Evolutionary conservation across 2,888 invertebrate species (phyloP), one percentile per base, ranked within the genome.

Genomic region (Zygaena filipendulae): DNA sequence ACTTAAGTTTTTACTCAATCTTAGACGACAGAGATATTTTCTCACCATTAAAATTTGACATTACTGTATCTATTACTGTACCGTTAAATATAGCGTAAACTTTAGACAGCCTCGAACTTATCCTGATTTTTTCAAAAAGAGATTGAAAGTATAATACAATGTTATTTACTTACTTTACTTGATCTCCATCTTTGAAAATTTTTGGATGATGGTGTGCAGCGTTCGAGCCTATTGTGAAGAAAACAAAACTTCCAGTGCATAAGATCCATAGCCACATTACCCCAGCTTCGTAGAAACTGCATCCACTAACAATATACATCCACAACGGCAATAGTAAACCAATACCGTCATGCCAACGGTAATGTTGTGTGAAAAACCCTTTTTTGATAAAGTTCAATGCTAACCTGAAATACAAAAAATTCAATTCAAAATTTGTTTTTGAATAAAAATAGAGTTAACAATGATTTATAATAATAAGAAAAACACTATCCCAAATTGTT

Each of bases 141-240:
- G n/a, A n/a, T n/a, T 13, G 12, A n/a, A 8, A 10, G 10, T 8
- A 27, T 9, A 4, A 11, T n/a, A n/a, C n/a, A n/a, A n/a, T n/a
- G n/a, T 13, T 9, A 20, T 11, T 6, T 14, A 42, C 39, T 42
- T 64, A 87, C 87, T 83, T 81, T 21, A 83, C 71, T 41, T 83
- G 62, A 57, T 92, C 92, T 1, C 92, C 92, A 49, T 92, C 92
- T 51, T 92, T 91, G 49, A 88, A 88, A 25, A 88, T 84, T 29
- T 87, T 83, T 0, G 91, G 91, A 59, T 92, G 90, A 54, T 92
- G 92, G 63, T 93, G 92, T 0, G 87, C 91, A 3, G 90, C 91
- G 50, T 86, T 90, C 2, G 88, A 45, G 2, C 88, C 91, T 36
- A 90, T 84, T 1, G 74, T 45, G 3, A 68, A 75, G 52, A 92